Conservation (phyloP, 2,797 vertebrate species). For the Sebastes matsubarae region DNA sequence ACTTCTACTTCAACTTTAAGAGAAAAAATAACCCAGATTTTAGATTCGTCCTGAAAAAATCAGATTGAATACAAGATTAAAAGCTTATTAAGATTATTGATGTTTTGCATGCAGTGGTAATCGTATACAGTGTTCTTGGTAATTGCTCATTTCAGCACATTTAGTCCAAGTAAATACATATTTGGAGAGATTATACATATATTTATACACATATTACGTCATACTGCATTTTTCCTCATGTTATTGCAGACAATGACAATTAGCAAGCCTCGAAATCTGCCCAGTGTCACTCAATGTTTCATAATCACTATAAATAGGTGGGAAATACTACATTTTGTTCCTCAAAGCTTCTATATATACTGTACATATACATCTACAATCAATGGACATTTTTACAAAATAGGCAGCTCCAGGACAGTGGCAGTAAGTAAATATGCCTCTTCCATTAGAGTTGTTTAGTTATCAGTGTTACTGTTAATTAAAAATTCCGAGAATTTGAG, state of each 20-base stretch:
- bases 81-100: constrained; percentile 36
- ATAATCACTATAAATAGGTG: no score
- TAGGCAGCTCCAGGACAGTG: background rate
- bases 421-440: background rate
- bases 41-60: background rate
- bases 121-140: constrained; percentile 1
- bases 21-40: background rate
- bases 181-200: constrained; percentile 13
- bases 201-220: background rate
- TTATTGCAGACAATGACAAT: background rate
- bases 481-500: no score
- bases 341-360: background rate
- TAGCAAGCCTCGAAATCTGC: background rate
- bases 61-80: constrained; percentile 26
- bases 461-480: no score
- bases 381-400: background rate
- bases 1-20: background rate
- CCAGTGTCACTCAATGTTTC: background rate
- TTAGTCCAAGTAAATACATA: constrained; percentile 19
- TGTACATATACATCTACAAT: background rate
- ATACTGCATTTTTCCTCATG: background rate
- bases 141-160: constrained; percentile 38
- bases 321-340: background rate
- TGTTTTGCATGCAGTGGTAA: background rate
- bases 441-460: no score